Base-by-base conservation (phyloP, 2,797 vertebrate genomes). In the Nannoperca obscura region DNA sequence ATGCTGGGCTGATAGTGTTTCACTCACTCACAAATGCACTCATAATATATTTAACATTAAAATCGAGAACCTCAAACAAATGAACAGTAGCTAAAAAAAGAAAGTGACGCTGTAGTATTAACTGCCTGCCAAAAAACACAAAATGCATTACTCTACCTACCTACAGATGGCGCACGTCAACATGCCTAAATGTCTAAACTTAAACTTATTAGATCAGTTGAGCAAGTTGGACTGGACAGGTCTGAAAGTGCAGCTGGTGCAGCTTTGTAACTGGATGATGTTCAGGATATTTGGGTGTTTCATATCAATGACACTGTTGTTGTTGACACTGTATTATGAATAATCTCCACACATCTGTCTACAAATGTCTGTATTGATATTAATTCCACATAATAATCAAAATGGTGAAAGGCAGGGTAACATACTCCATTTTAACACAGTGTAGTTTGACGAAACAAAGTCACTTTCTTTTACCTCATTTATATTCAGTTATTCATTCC, bases 121-220 rank as follows among this genome's bases (percentile, higher is more conserved):
- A 20, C 6, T 47, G 24, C 15, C 44, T 52, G 7, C 5, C 15
- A 70, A 46, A 72, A 42, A 10, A 15, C 12, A 49, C 20, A 42
- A 53, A 13, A 22, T 53, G 24, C 24, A 15, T 67, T 47, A 30
- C 12, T 36, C 22, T 55, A 63, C 10, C 5, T 27, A 53, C 24
- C 60, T 32, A 74, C 22, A 83, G 49, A 62, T 73, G 50, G 60
- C 0, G 3, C 44, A 22, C 3, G n/a, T 30, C 17, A 42, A 15
- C 19, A 20, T 10, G 0, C 2, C 30, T 46, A 10, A 27, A 67
- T 42, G 24, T 20, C 2, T 34, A 61, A 69, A 47, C 12, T 47
- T n/a, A n/a, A n/a, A n/a, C n/a, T 44, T 63, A 19, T 54, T 52
- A 71, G 7, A 30, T 20, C 4, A 4, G 32, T 47, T 44, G 7